These are phyloP conservation scores for Dicentrarchus labrax DNA, from an alignment of 2,113 vertebrate genomes.

Conservation along the genomic window DNA sequence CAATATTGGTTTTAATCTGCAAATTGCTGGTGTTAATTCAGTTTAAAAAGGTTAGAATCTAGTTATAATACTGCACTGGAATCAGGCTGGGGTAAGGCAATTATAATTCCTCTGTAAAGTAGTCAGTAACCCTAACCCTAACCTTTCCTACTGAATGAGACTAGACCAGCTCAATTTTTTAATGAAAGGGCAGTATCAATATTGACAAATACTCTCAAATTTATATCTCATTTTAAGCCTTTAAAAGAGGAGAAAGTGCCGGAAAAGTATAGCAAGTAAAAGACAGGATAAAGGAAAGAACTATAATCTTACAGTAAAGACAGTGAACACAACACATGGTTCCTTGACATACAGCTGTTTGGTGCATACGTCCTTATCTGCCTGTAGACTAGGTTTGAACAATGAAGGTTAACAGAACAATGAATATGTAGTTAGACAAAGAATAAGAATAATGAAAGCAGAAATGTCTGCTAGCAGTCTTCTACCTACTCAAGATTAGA, in stretches of 20 bases:
- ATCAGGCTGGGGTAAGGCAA: not conserved
- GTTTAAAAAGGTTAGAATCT: not conserved
- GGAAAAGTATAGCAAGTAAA: not conserved
- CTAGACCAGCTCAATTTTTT: not conserved
- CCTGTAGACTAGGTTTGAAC: not conserved
- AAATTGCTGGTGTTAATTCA: not conserved
- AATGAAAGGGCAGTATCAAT: not conserved
- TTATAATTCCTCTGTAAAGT: not conserved
- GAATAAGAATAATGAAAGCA: not conserved
- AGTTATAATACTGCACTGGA: not conserved
- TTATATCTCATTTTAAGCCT: not conserved
- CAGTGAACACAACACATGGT: not conserved
- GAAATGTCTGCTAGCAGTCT: not conserved
- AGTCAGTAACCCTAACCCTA: too few species aligned
- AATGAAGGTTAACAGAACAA: not conserved
- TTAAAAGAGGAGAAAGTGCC: not conserved
- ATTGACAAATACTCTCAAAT: not conserved
- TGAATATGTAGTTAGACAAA: not conserved
- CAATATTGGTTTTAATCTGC: not conserved
- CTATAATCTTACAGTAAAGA: not conserved
- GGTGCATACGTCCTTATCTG: too few species aligned
- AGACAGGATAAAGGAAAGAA: not conserved
- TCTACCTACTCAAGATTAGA: conserved; percentile 26
- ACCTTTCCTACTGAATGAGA: not conserved
- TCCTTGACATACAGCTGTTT: too few species aligned